Conservation (phyloP, 2,113 vertebrate genomes). For the Percina caprodes region DNA sequence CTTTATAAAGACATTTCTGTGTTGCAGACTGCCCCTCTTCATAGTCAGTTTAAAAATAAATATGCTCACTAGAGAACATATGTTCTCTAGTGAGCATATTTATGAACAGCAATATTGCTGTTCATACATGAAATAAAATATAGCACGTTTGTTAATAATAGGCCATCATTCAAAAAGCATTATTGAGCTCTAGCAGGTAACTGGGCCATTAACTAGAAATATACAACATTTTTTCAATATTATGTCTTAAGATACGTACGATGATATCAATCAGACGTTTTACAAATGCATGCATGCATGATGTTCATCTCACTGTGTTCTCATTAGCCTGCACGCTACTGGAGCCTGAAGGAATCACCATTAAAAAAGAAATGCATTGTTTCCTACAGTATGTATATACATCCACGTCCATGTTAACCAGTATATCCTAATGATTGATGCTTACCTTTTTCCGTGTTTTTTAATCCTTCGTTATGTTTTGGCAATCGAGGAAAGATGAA, state of each 20-base stretch:
- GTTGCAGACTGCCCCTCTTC: constrained; percentile 8
- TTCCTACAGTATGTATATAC: background rate
- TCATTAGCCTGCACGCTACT: constrained; percentile 19
- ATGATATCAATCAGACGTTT: background rate
- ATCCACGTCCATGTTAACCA: background rate
- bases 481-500: constrained; percentile 8
- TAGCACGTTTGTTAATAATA: background rate
- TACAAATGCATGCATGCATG: constrained; percentile 25
- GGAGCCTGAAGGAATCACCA: constrained; percentile 10
- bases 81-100: too few relatives aligned
- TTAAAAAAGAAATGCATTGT: constrained; percentile 1
- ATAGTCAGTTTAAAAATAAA: constrained; percentile 54
- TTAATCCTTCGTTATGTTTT: constrained; percentile 18
- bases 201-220: background rate
- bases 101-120: too few relatives aligned
- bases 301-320: constrained; percentile 3
- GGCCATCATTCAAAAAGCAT: constrained; percentile 19
- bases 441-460: constrained; percentile 57
- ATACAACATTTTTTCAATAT: background rate
- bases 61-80: constrained; percentile 5
- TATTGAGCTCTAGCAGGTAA: background rate
- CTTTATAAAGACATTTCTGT: constrained; percentile 5
- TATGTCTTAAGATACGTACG: background rate
- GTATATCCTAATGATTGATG: background rate
- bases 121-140: too few relatives aligned